A percentile compares a stretch with the other conserved stretches of the same genome.
phyloP scores from a whole-genome alignment of 92 coral and sea anemone genomes.

The Siderastrea radians region DNA sequence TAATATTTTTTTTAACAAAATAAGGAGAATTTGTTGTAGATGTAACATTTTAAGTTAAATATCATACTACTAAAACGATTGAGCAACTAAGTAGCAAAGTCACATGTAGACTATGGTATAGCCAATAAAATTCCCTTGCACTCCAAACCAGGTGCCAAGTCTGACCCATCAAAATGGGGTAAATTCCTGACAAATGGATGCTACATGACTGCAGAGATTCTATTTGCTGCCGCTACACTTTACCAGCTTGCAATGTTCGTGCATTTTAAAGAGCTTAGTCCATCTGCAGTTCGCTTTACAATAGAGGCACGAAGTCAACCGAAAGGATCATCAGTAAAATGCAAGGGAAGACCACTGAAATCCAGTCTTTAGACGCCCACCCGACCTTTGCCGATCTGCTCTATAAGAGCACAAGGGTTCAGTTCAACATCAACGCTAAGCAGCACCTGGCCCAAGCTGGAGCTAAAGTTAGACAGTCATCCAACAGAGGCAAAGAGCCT shows the following conservation, averaged over 20 bases:
- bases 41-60: too few species aligned
- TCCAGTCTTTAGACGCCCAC: constrained; percentile 43
- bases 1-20: too few species aligned
- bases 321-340: constrained; percentile 46
- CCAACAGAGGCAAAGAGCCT: constrained; percentile 29
- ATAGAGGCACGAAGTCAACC: constrained; percentile 45
- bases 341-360: constrained; percentile 49
- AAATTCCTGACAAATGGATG: constrained; percentile 44
- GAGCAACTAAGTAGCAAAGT: too few species aligned
- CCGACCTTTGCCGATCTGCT: constrained; percentile 56
- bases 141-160: constrained; percentile 35
- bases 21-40: too few species aligned
- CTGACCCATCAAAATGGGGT: constrained; percentile 27
- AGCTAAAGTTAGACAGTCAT: constrained; percentile 29
- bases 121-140: constrained; percentile 20
- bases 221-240: constrained; percentile 58
- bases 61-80: too few species aligned
- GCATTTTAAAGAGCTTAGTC: constrained; percentile 41
- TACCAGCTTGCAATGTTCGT: constrained; percentile 62
- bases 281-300: constrained; percentile 31
- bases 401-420: constrained; percentile 25
- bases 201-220: constrained; percentile 47
- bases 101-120: too few species aligned
- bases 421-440: constrained; percentile 48
- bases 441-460: constrained; percentile 37